Evolutionary conservation across 2,113 vertebrate species (phyloP).

Genomic region (Brienomyrus brachyistius): DNA sequence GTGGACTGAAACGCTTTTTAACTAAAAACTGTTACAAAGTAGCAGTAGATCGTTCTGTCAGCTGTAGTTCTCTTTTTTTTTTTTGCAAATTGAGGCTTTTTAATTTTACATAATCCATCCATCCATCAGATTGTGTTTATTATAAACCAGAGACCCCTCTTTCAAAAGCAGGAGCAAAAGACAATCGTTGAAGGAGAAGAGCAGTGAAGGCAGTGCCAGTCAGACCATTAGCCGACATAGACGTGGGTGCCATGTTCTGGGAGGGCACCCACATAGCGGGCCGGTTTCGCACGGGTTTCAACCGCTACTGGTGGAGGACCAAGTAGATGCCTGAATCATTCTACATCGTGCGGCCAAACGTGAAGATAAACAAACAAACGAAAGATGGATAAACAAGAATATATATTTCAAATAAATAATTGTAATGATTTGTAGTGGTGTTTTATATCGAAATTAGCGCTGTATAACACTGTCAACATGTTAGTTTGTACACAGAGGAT

Average conservation of each 20-base stretch:
- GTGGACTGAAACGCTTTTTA: background rate
- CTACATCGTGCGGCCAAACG: background rate
- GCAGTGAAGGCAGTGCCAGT: background rate
- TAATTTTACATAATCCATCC: background rate
- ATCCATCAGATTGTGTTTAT: background rate
- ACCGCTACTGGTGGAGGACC: background rate
- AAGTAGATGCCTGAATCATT: background rate
- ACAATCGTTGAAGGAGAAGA: slow-evolving; percentile 11
- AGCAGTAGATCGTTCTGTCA: background rate
- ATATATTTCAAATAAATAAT: slow-evolving; percentile 8
- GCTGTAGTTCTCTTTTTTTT: background rate
- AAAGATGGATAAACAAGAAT: background rate
- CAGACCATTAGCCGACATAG: background rate
- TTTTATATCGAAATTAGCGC: slow-evolving; percentile 16
- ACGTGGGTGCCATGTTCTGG: background rate
- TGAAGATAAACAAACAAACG: background rate
- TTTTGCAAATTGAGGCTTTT: background rate
- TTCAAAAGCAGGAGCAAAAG: background rate
- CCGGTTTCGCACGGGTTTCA: background rate
- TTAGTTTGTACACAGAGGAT: slow-evolving; percentile 8
- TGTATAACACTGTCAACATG: background rate
- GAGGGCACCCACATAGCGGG: background rate
- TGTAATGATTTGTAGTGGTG: slow-evolving; percentile 15
- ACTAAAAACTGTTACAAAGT: background rate
- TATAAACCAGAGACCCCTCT: background rate